Conservation (phyloP, 2,888 invertebrate genomes). For the Saturnia japonica region DNA sequence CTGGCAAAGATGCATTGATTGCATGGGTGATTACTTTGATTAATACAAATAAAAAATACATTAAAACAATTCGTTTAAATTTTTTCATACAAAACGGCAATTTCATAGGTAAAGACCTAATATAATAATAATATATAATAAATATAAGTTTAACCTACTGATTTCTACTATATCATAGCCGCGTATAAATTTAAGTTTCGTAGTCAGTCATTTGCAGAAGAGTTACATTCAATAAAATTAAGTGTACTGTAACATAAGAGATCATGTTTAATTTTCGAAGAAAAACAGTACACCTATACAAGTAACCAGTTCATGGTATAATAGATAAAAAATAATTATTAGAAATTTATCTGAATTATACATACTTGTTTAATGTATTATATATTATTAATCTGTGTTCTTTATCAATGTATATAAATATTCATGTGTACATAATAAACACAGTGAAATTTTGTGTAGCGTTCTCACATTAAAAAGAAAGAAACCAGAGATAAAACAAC, state of each 20-base stretch:
- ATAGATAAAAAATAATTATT: no score
- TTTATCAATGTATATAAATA: neutral
- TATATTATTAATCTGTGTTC: neutral
- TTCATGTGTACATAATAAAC: neutral
- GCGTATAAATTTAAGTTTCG: neutral
- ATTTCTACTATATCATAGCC: neutral
- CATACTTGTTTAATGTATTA: no score
- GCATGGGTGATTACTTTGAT: no score
- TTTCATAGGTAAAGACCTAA: no score
- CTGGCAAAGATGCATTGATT: no score
- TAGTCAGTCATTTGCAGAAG: neutral
- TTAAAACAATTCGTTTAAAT: no score
- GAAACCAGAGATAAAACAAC: slow-evolving; percentile 31
- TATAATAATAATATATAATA: no score
- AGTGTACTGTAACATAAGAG: neutral
- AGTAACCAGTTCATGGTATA: no score
- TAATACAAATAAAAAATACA: no score
- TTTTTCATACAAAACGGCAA: no score
- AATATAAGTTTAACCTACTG: no score
- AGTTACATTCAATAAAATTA: neutral
- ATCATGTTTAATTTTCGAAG: neutral
- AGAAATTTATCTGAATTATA: neutral
- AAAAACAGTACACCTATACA: neutral
- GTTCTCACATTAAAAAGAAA: slow-evolving; percentile 25
- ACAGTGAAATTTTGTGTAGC: neutral